These are phyloP conservation scores for Parnassius smintheus DNA, from an alignment of 2,888 invertebrate genomes.

Conservation along the genomic window DNA sequence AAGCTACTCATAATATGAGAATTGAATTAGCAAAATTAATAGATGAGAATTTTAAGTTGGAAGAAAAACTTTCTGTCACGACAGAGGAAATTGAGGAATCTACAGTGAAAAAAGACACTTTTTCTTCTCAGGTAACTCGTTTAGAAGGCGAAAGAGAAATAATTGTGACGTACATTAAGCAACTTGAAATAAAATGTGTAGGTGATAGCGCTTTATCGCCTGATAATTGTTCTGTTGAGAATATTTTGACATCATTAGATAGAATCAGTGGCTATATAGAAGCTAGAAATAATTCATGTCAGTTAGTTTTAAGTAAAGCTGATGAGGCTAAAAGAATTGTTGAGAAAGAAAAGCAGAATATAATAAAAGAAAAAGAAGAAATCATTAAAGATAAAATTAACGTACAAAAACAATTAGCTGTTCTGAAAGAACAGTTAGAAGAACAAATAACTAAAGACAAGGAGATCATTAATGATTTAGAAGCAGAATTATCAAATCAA, in stretches of 20 bases:
- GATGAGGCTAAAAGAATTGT: conserved; percentile 66
- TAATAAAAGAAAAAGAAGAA: conserved; percentile 64
- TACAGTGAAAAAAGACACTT: conserved; percentile 34
- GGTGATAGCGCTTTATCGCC: conserved; percentile 56
- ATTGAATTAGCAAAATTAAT: conserved; percentile 61
- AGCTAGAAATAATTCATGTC: conserved; percentile 54
- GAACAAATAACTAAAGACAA: conserved; percentile 50
- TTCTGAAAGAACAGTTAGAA: conserved; percentile 51
- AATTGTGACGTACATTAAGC: conserved; percentile 44
- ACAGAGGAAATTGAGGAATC: conserved; percentile 50
- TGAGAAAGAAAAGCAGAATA: conserved; percentile 69
- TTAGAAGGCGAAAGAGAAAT: conserved; percentile 42
- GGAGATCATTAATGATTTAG: conserved; percentile 54
- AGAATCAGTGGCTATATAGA: conserved; percentile 53
- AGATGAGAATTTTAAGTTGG: conserved; percentile 49
- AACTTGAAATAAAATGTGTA: conserved; percentile 57
- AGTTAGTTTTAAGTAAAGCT: conserved; percentile 63
- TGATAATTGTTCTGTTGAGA: conserved; percentile 47
- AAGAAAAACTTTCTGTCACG: conserved; percentile 50
- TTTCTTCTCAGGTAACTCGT: not conserved
- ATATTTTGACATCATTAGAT: conserved; percentile 54
- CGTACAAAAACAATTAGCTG: conserved; percentile 51
- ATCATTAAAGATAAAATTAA: conserved; percentile 51
- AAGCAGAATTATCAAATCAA: conserved; percentile 61
- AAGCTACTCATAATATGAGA: conserved; percentile 70